Conservation (phyloP, 1,140 invertebrate species). For the Phocides pigmalion region DNA sequence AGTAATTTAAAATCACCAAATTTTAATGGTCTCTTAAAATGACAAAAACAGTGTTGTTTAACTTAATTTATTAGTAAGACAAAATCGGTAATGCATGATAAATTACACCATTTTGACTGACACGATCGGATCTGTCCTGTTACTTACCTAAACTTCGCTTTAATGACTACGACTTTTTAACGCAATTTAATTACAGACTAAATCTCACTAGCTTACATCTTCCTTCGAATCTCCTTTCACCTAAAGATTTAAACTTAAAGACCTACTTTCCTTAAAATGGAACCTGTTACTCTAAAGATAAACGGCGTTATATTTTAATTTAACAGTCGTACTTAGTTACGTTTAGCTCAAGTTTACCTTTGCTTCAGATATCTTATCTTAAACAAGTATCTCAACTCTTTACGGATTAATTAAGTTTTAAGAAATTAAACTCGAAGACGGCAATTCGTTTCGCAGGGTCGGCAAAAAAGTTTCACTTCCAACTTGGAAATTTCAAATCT, state of each 20-base stretch:
- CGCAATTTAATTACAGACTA: background rate
- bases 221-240: background rate
- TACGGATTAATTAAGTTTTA: slow-evolving; percentile 34
- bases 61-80: no score
- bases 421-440: slow-evolving; percentile 28
- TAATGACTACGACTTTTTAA: no score
- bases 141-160: no score
- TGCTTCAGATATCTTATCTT: slow-evolving; percentile 21
- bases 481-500: slow-evolving; percentile 28
- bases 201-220: background rate
- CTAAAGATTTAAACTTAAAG: background rate
- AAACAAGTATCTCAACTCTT: slow-evolving; percentile 15
- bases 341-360: slow-evolving; percentile 29
- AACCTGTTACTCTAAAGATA: slow-evolving; percentile 15
- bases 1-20: no score
- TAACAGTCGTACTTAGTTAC: slow-evolving; percentile 25
- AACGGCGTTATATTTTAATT: slow-evolving; percentile 27
- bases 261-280: slow-evolving; percentile 8
- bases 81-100: no score
- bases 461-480: slow-evolving; percentile 19
- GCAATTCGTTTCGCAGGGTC: slow-evolving; percentile 18
- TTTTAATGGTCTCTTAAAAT: no score
- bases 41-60: no score
- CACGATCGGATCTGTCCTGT: no score
- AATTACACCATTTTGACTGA: no score